These are phyloP conservation scores for Falco naumanni DNA, from an alignment of 2,797 vertebrate species.

Conservation along the genomic window DNA sequence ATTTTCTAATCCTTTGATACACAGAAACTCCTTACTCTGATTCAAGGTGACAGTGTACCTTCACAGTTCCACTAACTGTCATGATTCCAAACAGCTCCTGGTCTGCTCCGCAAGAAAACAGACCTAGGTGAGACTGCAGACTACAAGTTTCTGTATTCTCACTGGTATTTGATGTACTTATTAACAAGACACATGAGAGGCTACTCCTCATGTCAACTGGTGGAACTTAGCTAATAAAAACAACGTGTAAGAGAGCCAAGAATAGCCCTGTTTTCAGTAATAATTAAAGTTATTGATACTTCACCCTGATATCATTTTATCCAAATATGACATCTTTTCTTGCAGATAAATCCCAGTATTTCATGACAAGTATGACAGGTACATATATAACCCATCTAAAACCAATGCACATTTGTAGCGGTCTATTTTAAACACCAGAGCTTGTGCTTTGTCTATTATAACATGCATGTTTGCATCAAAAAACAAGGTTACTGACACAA, in stretches of 20 bases:
- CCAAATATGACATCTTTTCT: background rate
- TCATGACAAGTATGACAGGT: background rate
- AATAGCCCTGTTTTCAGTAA: background rate
- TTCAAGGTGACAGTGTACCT: background rate
- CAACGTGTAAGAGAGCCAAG: background rate
- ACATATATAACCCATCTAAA: background rate
- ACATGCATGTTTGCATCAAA: fast-evolving
- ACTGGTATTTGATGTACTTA: background rate
- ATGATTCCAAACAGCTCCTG: background rate
- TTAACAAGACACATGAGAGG: background rate
- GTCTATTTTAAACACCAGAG: background rate
- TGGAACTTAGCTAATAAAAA: background rate
- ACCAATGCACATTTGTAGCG: background rate
- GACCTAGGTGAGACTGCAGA: background rate
- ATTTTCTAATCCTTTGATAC: background rate
- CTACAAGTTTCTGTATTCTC: background rate
- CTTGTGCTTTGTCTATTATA: background rate
- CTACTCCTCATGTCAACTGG: background rate
- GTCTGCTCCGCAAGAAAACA: background rate
- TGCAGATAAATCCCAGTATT: background rate
- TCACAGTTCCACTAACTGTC: background rate
- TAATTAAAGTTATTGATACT: background rate
- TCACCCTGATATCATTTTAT: background rate
- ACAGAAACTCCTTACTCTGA: background rate
- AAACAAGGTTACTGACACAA: background rate